phyloP scores from a whole-genome alignment of 2,113 vertebrate species.

The Stigmatopora nigra region DNA sequence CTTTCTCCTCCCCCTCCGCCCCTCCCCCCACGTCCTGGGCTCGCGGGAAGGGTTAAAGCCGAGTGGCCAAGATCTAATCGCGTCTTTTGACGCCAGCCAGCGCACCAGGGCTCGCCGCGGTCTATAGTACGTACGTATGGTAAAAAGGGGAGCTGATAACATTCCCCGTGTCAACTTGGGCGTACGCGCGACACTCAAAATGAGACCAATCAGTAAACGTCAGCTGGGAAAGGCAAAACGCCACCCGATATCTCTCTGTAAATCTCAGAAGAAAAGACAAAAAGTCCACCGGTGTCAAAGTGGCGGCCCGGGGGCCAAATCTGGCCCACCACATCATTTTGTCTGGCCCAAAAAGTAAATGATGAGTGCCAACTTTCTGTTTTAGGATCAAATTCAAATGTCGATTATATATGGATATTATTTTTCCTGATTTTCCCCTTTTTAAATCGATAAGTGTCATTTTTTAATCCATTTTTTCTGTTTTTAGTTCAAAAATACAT shows the following conservation, averaged over 20 bases:
- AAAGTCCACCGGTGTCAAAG: background rate
- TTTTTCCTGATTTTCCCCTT: no score
- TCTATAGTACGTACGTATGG: no score
- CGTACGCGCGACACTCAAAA: slow-evolving; percentile 28
- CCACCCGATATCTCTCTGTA: slow-evolving; percentile 28
- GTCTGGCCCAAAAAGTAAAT: no score
- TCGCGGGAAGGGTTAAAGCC: slow-evolving; percentile 15
- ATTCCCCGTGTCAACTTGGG: slow-evolving; percentile 61
- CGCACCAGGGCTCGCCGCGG: slow-evolving; percentile 28
- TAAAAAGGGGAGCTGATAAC: slow-evolving; percentile 47
- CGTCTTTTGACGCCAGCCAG: slow-evolving; percentile 45
- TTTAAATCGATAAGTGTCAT: no score
- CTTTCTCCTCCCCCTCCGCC: slow-evolving; percentile 12
- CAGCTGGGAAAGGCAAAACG: slow-evolving; percentile 17
- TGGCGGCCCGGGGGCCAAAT: no score
- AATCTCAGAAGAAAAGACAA: slow-evolving; percentile 30
- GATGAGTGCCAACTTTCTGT: no score
- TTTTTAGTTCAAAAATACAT: no score
- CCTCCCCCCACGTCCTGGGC: slow-evolving; percentile 25
- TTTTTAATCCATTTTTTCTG: no score
- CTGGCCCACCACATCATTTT: no score
- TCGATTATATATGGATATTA: no score
- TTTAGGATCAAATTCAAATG: no score
- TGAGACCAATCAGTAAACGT: slow-evolving; percentile 12
- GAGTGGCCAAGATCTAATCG: slow-evolving; percentile 47